phyloP scores from a whole-genome alignment of 2,797 vertebrate species.

The Rhynchonycteris naso region DNA sequence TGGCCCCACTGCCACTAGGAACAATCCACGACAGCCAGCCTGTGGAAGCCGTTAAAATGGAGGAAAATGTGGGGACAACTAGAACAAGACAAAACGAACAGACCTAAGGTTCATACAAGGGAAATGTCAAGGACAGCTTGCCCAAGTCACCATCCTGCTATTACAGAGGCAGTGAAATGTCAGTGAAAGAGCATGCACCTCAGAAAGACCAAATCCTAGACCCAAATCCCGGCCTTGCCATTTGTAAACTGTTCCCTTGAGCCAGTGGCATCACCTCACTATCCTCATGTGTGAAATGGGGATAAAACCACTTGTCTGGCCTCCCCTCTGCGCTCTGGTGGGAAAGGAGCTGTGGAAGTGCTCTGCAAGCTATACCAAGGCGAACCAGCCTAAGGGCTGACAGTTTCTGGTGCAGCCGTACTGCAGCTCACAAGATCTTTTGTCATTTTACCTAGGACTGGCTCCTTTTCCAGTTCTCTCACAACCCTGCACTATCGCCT shows the following conservation, averaged over 20 bases:
- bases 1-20: not conserved
- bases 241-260: not conserved
- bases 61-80: not conserved
- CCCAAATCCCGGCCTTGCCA: not conserved
- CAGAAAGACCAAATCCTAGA: constrained; percentile 28
- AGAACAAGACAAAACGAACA: not conserved
- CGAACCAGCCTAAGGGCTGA: not conserved
- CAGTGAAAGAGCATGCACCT: not conserved
- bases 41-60: not conserved
- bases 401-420: not conserved
- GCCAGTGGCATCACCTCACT: not conserved
- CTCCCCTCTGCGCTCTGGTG: not conserved
- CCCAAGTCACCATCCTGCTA: not conserved
- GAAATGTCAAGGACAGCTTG: not conserved
- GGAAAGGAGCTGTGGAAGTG: not conserved
- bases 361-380: not conserved
- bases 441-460: not conserved
- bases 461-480: not conserved
- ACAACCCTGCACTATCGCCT: not conserved
- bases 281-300: not conserved
- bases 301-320: not conserved
- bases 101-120: not conserved
- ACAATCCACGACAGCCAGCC: not conserved
- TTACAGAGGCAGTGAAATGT: not conserved
- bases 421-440: not conserved